Percentiles rank a stretch among this genome's conserved stretches.
These are phyloP conservation scores for Synanthedon tipuliformis DNA, from an alignment of 2,888 invertebrate species.

Conservation along the genomic window DNA sequence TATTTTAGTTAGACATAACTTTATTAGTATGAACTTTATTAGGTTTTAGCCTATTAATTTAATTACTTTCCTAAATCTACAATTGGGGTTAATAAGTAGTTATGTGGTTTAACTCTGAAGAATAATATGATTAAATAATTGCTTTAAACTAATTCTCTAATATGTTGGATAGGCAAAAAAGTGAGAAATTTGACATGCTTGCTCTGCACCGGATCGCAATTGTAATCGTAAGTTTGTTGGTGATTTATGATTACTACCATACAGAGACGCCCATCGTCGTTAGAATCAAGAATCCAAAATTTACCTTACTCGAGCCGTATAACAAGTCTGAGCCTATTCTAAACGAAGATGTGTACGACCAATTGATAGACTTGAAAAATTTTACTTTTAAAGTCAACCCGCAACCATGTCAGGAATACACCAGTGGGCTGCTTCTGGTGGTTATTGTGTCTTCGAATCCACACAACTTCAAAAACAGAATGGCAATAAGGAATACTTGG, in stretches of 20 bases:
- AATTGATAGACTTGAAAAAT: slow-evolving; percentile 69
- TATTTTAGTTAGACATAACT: too few species aligned
- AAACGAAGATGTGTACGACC: slow-evolving; percentile 22
- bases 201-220: slow-evolving; percentile 25
- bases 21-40: too few species aligned
- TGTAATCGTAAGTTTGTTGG: slow-evolving; percentile 15
- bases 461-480: slow-evolving; percentile 72
- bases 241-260: slow-evolving; percentile 24
- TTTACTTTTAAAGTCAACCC: slow-evolving; percentile 74
- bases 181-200: slow-evolving; percentile 23
- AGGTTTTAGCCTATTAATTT: too few species aligned
- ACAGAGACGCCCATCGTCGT: slow-evolving; percentile 11
- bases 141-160: background rate
- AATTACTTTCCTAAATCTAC: too few species aligned
- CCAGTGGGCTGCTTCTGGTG: slow-evolving; percentile 63
- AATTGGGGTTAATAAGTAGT: too few species aligned
- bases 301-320: slow-evolving; percentile 29
- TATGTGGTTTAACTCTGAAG: too few species aligned
- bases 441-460: slow-evolving; percentile 79
- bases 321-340: slow-evolving; percentile 13
- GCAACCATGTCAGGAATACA: slow-evolving; percentile 57
- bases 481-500: slow-evolving; percentile 80
- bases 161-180: slow-evolving; percentile 21
- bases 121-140: too few species aligned
- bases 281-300: slow-evolving; percentile 27